phyloP scores from a whole-genome alignment of 2,113 vertebrate genomes.

The Anolis sagrei region DNA sequence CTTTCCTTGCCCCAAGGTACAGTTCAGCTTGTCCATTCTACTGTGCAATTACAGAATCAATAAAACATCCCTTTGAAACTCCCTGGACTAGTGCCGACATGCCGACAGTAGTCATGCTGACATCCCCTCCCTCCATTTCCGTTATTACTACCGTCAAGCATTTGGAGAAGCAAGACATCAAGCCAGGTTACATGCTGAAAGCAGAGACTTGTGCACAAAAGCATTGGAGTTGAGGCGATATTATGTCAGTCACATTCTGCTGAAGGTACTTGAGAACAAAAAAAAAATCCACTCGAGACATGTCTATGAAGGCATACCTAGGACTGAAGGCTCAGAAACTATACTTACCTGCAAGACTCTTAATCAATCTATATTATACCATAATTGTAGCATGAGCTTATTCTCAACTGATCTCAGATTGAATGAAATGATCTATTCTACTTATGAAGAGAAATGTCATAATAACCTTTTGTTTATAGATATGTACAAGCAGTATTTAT shows the following conservation, averaged over 20 bases:
- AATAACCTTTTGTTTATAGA: not conserved
- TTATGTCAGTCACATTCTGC: not conserved
- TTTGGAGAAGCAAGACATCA: constrained; percentile 73
- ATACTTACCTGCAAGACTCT: not conserved
- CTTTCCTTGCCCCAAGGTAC: constrained; percentile 84
- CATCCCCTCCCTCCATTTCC: constrained; percentile 75
- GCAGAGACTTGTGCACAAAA: constrained; percentile 40
- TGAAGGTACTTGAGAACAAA: constrained; percentile 16
- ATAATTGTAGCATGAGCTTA: not conserved
- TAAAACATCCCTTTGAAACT: constrained; percentile 91
- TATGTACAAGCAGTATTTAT: not conserved
- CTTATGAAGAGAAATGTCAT: constrained; percentile 44
- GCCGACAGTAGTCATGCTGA: constrained; percentile 79
- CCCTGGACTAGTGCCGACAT: constrained; percentile 83
- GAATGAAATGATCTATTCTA: constrained; percentile 45
- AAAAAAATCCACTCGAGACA: constrained; percentile 30
- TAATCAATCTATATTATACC: not conserved
- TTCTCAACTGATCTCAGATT: constrained; percentile 37
- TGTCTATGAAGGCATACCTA: not conserved
- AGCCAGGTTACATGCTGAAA: constrained; percentile 54
- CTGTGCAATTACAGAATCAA: constrained; percentile 84
- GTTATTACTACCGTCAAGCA: constrained; percentile 74
- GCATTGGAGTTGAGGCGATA: constrained; percentile 44
- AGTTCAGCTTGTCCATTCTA: constrained; percentile 81
- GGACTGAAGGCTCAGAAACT: constrained; percentile 32